A percentile compares a stretch with the other conserved stretches of the same genome.
phyloP scores from a whole-genome alignment of 2,888 invertebrate species.

The Sphaerophoria taeniata region DNA sequence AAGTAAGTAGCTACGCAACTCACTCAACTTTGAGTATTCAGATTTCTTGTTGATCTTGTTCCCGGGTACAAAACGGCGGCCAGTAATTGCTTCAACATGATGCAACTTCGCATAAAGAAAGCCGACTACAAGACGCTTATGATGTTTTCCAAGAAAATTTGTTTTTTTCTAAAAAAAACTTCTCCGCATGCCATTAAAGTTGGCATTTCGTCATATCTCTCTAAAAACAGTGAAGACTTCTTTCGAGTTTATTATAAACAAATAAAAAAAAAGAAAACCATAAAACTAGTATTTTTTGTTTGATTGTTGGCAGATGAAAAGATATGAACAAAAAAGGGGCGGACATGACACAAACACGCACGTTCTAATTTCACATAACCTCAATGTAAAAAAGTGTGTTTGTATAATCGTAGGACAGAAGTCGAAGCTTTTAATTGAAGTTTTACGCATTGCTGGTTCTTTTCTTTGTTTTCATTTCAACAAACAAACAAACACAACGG shows the following conservation, averaged over 20 bases:
- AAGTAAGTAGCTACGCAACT: too few species aligned
- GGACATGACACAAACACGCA: slow-evolving; percentile 19
- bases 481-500: not conserved
- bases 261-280: slow-evolving; percentile 14
- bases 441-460: slow-evolving; percentile 38
- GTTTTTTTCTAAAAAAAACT: slow-evolving; percentile 34
- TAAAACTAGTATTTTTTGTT: slow-evolving; percentile 23
- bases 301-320: slow-evolving; percentile 33
- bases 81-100: slow-evolving; percentile 61
- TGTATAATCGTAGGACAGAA: slow-evolving; percentile 1
- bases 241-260: slow-evolving; percentile 60
- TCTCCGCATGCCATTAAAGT: slow-evolving; percentile 1
- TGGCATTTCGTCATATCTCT: slow-evolving; percentile 55
- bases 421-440: slow-evolving; percentile 43
- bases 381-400: too few species aligned
- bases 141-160: slow-evolving; percentile 47
- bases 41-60: slow-evolving; percentile 56
- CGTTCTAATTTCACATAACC: slow-evolving; percentile 35
- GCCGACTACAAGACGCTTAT: slow-evolving; percentile 8
- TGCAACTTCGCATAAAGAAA: slow-evolving; percentile 52
- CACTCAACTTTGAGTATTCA: slow-evolving; percentile 25
- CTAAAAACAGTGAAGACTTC: slow-evolving; percentile 24
- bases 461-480: slow-evolving; percentile 4
- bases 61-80: slow-evolving; percentile 41
- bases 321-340: slow-evolving; percentile 19